Conservation (phyloP, 2,888 invertebrate genomes). For the Oxyteleia sp. region DNA sequence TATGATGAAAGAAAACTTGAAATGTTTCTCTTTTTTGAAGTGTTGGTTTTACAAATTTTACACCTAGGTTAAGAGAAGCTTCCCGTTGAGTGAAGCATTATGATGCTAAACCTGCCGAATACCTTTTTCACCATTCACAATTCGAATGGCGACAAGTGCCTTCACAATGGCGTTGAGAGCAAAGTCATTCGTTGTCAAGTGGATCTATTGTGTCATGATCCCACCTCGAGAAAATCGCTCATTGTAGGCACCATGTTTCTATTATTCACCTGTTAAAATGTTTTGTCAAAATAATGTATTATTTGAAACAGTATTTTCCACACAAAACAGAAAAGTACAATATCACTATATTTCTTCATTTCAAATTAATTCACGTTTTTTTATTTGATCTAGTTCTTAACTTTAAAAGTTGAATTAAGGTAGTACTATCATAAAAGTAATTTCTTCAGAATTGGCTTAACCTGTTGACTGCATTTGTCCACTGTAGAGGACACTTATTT, state of each 20-base stretch:
- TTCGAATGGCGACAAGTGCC: slow-evolving; percentile 74
- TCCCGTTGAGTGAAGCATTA: slow-evolving; percentile 36
- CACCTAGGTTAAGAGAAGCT: slow-evolving; percentile 11
- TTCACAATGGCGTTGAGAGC: slow-evolving; percentile 65
- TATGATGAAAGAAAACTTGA: too few relatives aligned
- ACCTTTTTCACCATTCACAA: slow-evolving; percentile 62
- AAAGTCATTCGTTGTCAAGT: slow-evolving; percentile 47
- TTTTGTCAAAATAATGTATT: slow-evolving; percentile 38
- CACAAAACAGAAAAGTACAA: too few relatives aligned
- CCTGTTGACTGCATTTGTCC: too few relatives aligned
- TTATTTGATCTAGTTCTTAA: too few relatives aligned
- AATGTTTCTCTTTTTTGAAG: slow-evolving; percentile 15
- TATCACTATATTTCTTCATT: too few relatives aligned
- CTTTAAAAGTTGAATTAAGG: too few relatives aligned
- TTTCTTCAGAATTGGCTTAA: too few relatives aligned
- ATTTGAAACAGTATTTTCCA: background rate
- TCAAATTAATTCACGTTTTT: too few relatives aligned
- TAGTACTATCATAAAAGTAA: too few relatives aligned
- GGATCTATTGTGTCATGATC: slow-evolving; percentile 43
- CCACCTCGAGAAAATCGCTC: slow-evolving; percentile 30
- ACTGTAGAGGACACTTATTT: too few relatives aligned
- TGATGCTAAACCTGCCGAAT: slow-evolving; percentile 61
- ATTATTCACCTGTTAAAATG: slow-evolving; percentile 47
- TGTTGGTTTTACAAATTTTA: slow-evolving; percentile 35
- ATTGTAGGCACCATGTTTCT: slow-evolving; percentile 40